A percentile compares a stretch with the other conserved stretches of the same genome.
Conservation (phyloP, 1,140 invertebrate species). For the Apis laboriosa region DNA sequence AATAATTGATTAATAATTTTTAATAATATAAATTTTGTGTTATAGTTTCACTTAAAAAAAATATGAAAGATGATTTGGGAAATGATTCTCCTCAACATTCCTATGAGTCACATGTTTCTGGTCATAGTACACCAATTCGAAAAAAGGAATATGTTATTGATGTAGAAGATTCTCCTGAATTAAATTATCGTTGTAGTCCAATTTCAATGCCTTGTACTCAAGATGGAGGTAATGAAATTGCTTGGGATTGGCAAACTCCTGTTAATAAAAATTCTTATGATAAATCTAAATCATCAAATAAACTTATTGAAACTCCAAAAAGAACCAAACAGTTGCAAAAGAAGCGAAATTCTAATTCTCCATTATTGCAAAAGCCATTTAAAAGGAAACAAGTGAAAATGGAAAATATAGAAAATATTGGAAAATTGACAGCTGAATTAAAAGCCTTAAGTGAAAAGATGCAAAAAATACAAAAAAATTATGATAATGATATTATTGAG, state of each 20-base stretch:
- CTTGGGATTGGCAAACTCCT: conserved; percentile 72
- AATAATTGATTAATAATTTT: neutral
- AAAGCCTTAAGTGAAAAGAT: conserved; percentile 65
- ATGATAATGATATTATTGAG: neutral
- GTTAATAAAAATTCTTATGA: conserved; percentile 32
- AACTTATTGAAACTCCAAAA: conserved; percentile 67
- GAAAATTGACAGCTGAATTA: conserved; percentile 68
- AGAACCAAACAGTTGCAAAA: conserved; percentile 61
- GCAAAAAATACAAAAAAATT: conserved; percentile 47
- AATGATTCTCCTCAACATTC: conserved; percentile 14
- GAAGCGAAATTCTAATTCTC: conserved; percentile 72
- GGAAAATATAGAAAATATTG: conserved; percentile 66
- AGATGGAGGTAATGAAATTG: conserved; percentile 70
- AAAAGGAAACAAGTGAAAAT: conserved; percentile 70
- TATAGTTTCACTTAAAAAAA: neutral
- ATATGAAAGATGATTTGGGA: conserved; percentile 1
- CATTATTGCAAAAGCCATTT: conserved; percentile 68
- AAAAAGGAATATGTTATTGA: conserved; percentile 23
- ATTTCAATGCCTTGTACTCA: conserved; percentile 65
- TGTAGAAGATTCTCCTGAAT: conserved; percentile 52
- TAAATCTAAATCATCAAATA: neutral
- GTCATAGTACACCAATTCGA: conserved; percentile 68
- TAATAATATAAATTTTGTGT: neutral
- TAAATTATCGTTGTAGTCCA: conserved; percentile 62
- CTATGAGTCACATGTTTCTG: neutral